A percentile compares a stretch with the other conserved stretches of the same genome.
Conservation (phyloP, 2,888 invertebrate genomes). For the Microdon myrmicae region DNA sequence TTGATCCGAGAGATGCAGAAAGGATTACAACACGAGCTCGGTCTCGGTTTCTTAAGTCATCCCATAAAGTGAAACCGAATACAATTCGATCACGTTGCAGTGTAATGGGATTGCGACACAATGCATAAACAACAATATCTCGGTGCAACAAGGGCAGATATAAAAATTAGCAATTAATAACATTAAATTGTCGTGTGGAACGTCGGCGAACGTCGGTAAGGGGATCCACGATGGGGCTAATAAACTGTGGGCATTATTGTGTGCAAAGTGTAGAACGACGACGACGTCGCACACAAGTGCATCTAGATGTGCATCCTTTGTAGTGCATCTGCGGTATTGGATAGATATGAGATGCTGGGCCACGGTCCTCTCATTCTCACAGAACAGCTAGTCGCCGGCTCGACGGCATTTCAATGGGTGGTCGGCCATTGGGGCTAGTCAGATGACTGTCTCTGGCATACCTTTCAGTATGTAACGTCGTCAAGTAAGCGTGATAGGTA, state of each 20-base stretch:
- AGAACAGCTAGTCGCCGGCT: too few relatives aligned
- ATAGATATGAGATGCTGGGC: background rate
- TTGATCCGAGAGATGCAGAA: conserved; percentile 22
- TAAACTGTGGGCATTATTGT: conserved; percentile 47
- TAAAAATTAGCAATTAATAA: conserved; percentile 51
- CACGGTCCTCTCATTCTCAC: background rate
- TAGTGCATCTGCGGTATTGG: background rate
- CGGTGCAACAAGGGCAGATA: conserved; percentile 22
- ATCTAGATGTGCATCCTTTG: conserved; percentile 30
- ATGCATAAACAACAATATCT: conserved; percentile 28
- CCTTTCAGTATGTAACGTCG: conserved; percentile 13
- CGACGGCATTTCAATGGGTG: conserved; percentile 42
- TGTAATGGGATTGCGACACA: background rate
- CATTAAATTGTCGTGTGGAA: conserved; percentile 45
- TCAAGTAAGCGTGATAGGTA: conserved; percentile 25
- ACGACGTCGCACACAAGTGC: conserved; percentile 23
- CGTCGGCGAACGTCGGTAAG: conserved; percentile 4
- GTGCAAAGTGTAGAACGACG: conserved; percentile 51
- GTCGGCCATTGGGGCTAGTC: too few relatives aligned
- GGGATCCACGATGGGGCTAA: conserved; percentile 22
- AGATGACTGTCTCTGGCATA: too few relatives aligned
- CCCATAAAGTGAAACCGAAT: conserved; percentile 46
- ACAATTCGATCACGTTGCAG: conserved; percentile 25
- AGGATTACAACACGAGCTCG: conserved; percentile 31
- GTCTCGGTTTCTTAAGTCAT: conserved; percentile 32